A percentile compares a stretch with the other conserved stretches of the same genome.
Evolutionary conservation across 2,888 invertebrate species (phyloP).

Genomic region (Cataglyphis cursor): DNA sequence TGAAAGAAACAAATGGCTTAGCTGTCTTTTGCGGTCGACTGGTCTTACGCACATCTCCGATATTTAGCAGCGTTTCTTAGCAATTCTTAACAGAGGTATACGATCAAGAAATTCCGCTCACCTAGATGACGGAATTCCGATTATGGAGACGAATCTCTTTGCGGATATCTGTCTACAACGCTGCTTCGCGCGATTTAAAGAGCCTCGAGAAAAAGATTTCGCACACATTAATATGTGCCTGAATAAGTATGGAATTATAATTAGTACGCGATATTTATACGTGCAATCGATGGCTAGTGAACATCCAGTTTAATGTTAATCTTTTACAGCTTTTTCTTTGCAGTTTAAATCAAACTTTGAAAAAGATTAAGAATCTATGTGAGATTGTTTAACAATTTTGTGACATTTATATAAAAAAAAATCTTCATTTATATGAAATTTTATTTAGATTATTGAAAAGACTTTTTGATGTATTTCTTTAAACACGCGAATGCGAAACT

Average conservation of each 20-base stretch:
- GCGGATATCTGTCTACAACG: background rate
- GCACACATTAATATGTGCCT: background rate
- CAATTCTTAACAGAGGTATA: constrained; percentile 71
- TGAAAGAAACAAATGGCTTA: constrained; percentile 36
- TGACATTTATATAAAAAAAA: background rate
- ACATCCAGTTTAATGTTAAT: constrained; percentile 58
- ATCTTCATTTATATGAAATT: background rate
- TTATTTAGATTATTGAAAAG: background rate
- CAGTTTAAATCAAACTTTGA: background rate
- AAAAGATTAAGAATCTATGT: background rate
- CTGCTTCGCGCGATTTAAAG: background rate
- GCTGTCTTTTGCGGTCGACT: constrained; percentile 20
- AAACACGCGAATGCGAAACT: constrained; percentile 21
- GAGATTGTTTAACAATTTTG: background rate
- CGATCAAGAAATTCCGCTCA: constrained; percentile 74
- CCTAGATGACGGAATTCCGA: constrained; percentile 74
- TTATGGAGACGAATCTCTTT: constrained; percentile 45
- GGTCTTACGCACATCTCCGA: constrained; percentile 57
- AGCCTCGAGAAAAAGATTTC: background rate
- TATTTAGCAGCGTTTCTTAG: constrained; percentile 75
- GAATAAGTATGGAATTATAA: constrained; percentile 22
- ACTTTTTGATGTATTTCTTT: constrained; percentile 1
- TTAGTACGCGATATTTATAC: constrained; percentile 28
- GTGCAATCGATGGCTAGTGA: constrained; percentile 38
- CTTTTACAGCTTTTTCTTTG: constrained; percentile 19